Percentiles rank a stretch among this genome's conserved stretches.
Conservation (phyloP, 1,140 invertebrate species). For the Tetramorium parvispinum region DNA sequence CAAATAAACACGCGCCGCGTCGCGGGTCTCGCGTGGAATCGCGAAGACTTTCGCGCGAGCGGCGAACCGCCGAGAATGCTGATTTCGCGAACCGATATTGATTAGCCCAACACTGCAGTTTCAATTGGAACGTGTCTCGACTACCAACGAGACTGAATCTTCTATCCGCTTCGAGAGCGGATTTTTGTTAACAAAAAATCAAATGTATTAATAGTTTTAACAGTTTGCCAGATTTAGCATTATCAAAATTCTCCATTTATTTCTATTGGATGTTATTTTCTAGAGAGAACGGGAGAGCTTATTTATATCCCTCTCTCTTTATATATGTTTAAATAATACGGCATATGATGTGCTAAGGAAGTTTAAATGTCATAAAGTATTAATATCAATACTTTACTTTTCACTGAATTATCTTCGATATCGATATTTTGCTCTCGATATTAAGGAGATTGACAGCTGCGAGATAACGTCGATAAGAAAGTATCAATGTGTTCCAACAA, state of each 20-base stretch:
- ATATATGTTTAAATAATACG: background rate
- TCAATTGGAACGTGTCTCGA: background rate
- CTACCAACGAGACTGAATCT: background rate
- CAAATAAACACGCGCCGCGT: constrained; percentile 57
- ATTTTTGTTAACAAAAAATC: background rate
- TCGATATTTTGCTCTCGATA: constrained; percentile 4
- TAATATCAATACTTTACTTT: constrained; percentile 16
- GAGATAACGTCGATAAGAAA: background rate
- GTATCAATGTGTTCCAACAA: constrained; percentile 6
- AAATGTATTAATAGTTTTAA: background rate
- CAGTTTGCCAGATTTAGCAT: background rate
- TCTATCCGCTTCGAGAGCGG: background rate
- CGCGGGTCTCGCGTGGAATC: constrained; percentile 3
- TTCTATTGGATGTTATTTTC: background rate
- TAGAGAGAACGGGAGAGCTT: background rate
- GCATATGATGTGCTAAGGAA: background rate
- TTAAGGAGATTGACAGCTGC: constrained; percentile 20
- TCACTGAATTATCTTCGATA: background rate
- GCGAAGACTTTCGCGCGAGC: background rate
- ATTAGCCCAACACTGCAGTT: background rate
- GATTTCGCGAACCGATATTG: background rate
- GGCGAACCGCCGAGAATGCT: background rate
- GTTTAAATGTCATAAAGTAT: constrained; percentile 3
- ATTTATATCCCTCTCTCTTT: background rate
- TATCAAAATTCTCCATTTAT: background rate